Conservation (phyloP, 2,113 vertebrate genomes). For the Nettapus auritus region DNA sequence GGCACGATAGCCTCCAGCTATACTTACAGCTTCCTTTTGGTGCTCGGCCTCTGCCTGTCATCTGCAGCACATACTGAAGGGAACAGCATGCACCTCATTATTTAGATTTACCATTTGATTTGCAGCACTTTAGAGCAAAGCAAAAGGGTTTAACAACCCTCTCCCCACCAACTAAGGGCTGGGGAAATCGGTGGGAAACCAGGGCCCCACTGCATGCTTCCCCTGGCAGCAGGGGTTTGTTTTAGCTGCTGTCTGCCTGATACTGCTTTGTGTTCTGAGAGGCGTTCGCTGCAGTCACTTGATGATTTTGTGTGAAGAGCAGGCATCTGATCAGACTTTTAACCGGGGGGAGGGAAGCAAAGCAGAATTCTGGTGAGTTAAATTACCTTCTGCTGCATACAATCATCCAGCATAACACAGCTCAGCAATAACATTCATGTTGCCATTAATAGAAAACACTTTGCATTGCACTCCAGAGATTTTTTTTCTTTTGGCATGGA, state of each 20-base stretch:
- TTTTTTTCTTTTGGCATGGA: not conserved
- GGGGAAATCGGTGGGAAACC: not conserved
- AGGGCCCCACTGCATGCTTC: not conserved
- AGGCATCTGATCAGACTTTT: conserved; percentile 22
- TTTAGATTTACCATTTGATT: not conserved
- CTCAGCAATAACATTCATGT: not conserved
- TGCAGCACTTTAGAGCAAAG: not conserved
- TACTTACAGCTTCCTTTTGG: not conserved
- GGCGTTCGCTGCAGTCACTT: not conserved
- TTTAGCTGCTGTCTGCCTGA: not conserved
- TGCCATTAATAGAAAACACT: conserved; percentile 53
- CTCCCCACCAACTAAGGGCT: not conserved
- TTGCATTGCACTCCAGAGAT: conserved; percentile 18
- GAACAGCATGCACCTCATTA: not conserved
- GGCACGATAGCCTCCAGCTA: not conserved
- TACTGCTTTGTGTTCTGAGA: not conserved
- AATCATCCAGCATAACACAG: not conserved
- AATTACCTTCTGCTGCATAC: conserved; percentile 48
- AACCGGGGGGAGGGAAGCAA: conserved; percentile 48
- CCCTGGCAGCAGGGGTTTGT: fast-evolving
- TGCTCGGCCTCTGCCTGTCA: not conserved
- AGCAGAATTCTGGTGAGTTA: conserved; percentile 36
- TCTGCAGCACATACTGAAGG: not conserved
- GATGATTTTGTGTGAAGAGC: not conserved
- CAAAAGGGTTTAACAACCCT: not conserved